Evolutionary conservation across 2,888 invertebrate genomes (phyloP).

Genomic region (Sinhomidia bicolor): DNA sequence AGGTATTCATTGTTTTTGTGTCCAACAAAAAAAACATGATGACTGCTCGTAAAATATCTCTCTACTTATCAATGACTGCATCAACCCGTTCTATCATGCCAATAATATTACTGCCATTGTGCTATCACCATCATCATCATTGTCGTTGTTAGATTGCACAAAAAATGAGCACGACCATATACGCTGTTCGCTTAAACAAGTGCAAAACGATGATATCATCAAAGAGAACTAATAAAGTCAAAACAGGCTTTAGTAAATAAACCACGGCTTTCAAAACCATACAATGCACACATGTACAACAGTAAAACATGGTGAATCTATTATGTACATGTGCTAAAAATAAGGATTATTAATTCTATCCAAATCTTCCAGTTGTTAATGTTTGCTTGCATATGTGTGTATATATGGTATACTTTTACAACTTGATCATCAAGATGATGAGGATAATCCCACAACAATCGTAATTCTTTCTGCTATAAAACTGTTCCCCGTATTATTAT

Average conservation of each 20-base stretch:
- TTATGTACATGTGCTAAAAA: slow-evolving; percentile 66
- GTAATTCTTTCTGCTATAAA: slow-evolving; percentile 22
- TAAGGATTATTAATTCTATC: slow-evolving; percentile 71
- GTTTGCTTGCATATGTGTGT: not conserved
- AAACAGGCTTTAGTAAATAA: slow-evolving; percentile 69
- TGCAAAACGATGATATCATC: slow-evolving; percentile 71
- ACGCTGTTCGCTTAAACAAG: slow-evolving; percentile 62
- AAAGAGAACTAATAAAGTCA: slow-evolving; percentile 67
- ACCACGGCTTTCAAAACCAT: slow-evolving; percentile 61
- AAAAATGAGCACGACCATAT: slow-evolving; percentile 63
- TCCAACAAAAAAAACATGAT: slow-evolving; percentile 16
- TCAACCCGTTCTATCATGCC: slow-evolving; percentile 18
- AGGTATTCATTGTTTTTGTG: slow-evolving; percentile 18
- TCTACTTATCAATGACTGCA: slow-evolving; percentile 47
- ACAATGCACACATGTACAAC: slow-evolving; percentile 47
- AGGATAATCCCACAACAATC: slow-evolving; percentile 37
- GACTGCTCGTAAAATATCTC: slow-evolving; percentile 38
- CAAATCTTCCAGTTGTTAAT: slow-evolving; percentile 56
- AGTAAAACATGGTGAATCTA: slow-evolving; percentile 39
- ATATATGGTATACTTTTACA: not conserved
- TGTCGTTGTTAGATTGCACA: slow-evolving; percentile 23
- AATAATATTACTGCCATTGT: slow-evolving; percentile 24
- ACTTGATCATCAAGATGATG: not conserved
- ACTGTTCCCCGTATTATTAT: slow-evolving; percentile 2
- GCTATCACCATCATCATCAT: slow-evolving; percentile 44